Evolutionary conservation across 2,797 vertebrate species (phyloP).

Genomic region (Neosilurus hyrtlii): DNA sequence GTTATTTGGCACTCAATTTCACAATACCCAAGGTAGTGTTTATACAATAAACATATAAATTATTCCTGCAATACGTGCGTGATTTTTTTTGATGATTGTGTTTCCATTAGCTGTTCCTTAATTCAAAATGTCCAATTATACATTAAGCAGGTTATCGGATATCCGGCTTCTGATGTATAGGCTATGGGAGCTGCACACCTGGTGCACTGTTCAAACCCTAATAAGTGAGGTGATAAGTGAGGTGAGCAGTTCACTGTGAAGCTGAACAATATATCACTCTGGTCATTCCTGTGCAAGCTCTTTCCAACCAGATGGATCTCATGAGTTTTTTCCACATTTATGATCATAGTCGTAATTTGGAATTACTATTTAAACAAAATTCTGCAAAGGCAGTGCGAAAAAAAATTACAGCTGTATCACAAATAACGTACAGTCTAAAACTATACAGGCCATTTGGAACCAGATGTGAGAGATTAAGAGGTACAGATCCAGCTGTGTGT

Average conservation of each 20-base stretch:
- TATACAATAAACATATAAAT: too few species aligned
- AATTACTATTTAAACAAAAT: constrained; percentile 7
- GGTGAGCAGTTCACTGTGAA: not conserved
- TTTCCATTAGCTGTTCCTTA: too few species aligned
- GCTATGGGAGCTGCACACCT: not conserved
- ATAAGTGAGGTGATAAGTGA: constrained; percentile 9
- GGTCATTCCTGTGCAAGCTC: not conserved
- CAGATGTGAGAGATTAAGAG: constrained; percentile 28
- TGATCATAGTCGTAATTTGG: not conserved
- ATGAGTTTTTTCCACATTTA: not conserved
- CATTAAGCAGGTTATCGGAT: too few species aligned
- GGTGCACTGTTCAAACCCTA: not conserved
- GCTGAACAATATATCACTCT: not conserved
- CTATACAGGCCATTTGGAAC: constrained; percentile 15
- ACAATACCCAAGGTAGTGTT: too few species aligned
- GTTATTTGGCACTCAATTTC: too few species aligned
- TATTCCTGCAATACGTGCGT: too few species aligned
- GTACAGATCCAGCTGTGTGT: constrained; percentile 24
- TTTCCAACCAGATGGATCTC: not conserved
- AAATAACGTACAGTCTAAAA: constrained; percentile 20
- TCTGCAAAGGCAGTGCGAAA: constrained; percentile 5
- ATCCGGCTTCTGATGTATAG: not conserved
- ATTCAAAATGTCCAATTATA: too few species aligned
- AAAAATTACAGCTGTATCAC: constrained; percentile 17
- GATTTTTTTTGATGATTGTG: too few species aligned